Conservation (phyloP, 2,113 vertebrate species). For the Muntiacus muntjak region DNA sequence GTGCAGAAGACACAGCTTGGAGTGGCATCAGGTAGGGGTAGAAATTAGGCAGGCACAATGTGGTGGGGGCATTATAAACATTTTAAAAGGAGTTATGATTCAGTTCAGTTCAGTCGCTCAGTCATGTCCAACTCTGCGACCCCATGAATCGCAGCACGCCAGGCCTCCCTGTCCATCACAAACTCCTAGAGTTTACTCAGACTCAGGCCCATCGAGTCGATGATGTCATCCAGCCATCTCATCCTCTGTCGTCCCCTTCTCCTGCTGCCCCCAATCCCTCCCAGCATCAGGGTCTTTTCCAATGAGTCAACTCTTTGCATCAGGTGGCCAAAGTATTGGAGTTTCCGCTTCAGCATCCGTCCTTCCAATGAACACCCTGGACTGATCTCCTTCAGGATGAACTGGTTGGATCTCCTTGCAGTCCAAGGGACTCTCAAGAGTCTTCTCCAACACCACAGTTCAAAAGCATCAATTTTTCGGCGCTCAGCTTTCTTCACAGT, state of each 20-base stretch:
- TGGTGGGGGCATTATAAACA: not conserved
- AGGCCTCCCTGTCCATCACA: not conserved
- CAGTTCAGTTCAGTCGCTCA: not conserved
- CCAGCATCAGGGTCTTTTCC: not conserved
- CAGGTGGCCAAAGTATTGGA: not conserved
- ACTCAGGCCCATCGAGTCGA: rapidly evolving
- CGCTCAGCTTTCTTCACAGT: rapidly evolving
- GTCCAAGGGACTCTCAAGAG: not conserved
- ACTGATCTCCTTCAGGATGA: not conserved
- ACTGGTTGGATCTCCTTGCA: not conserved
- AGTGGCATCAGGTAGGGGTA: too few relatives aligned
- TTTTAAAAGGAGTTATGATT: not conserved
- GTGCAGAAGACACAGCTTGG: too few relatives aligned
- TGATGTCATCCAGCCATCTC: not conserved
- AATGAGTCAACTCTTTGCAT: not conserved
- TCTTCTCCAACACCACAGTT: not conserved
- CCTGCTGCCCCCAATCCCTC: not conserved
- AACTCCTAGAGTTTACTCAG: not conserved
- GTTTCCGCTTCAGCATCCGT: not conserved
- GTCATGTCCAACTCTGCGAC: rapidly evolving
- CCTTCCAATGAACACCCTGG: not conserved
- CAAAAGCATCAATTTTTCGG: not conserved
- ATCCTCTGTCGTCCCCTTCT: not conserved
- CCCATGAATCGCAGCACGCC: not conserved
- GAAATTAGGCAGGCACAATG: not conserved